Evolutionary conservation across 2,888 invertebrate species (phyloP).

Genomic region (Ryuthela nishihirai): DNA sequence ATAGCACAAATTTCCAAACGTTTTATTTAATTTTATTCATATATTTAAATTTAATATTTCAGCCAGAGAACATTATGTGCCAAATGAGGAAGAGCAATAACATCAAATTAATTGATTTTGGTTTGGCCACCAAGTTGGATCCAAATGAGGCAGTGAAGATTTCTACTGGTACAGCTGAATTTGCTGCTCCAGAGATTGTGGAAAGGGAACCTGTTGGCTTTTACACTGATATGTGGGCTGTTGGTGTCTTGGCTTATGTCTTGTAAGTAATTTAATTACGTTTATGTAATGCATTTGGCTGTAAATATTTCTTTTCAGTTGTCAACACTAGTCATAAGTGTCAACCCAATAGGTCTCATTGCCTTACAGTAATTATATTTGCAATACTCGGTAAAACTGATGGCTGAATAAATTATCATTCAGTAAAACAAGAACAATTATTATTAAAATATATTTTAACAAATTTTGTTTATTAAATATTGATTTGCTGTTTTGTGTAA

Average conservation of each 20-base stretch:
- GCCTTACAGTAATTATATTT: too few relatives aligned
- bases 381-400: too few relatives aligned
- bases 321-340: too few relatives aligned
- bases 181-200: constrained; percentile 98
- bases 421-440: too few relatives aligned
- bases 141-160: constrained; percentile 99
- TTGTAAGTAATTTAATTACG: constrained; percentile 85
- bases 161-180: constrained; percentile 98
- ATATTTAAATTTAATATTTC: constrained; percentile 53
- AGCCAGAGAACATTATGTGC: constrained; percentile 99
- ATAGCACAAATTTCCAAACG: too few relatives aligned
- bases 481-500: too few relatives aligned
- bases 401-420: too few relatives aligned
- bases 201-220: constrained; percentile 98
- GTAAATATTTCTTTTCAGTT: too few relatives aligned
- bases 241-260: constrained; percentile 97
- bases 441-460: too few relatives aligned
- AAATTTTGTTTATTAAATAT: too few relatives aligned
- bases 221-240: constrained; percentile 99
- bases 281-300: too few relatives aligned
- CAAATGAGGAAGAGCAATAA: constrained; percentile 91
- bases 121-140: constrained; percentile 95
- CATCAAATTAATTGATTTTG: constrained; percentile 98
- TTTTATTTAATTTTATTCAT: not conserved
- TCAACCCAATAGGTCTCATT: too few relatives aligned